Conservation (phyloP, 2,888 invertebrate species). For the Aleiodes leptofemur region DNA sequence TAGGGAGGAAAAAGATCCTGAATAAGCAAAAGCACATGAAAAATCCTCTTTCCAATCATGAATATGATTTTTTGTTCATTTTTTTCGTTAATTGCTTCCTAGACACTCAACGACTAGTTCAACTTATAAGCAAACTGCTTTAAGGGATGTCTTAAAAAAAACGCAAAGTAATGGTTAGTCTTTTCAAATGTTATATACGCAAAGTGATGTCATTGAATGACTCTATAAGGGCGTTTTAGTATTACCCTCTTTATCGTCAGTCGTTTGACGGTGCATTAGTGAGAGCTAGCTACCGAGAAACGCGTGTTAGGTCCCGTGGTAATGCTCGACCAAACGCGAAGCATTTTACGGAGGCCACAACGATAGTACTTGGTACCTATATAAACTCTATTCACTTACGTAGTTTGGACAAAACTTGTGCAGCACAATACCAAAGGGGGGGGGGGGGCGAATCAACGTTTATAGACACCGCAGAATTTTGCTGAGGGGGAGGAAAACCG, state of each 20-base stretch:
- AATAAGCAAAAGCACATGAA: too few relatives aligned
- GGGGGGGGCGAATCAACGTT: conserved; percentile 25
- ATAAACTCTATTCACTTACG: conserved; percentile 36
- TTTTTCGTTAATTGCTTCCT: too few relatives aligned
- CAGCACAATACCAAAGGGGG: conserved; percentile 3
- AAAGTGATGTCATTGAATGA: conserved; percentile 17
- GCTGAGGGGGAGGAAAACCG: conserved; percentile 17
- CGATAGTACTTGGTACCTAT: conserved; percentile 28
- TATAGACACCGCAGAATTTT: conserved; percentile 32
- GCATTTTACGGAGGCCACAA: conserved; percentile 35
- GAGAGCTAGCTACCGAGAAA: conserved; percentile 28
- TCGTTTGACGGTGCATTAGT: conserved; percentile 21
- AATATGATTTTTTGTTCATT: too few relatives aligned
- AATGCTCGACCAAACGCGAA: conserved; percentile 36
- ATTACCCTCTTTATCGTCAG: conserved; percentile 32
- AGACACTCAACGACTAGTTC: too few relatives aligned
- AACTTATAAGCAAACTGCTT: too few relatives aligned
- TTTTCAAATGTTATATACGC: conserved; percentile 16
- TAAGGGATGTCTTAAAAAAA: too few relatives aligned
- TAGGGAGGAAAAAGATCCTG: too few relatives aligned
- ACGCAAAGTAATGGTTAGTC: background rate
- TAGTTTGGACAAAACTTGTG: conserved; percentile 35
- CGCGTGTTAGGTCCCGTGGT: conserved; percentile 34
- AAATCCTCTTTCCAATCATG: too few relatives aligned
- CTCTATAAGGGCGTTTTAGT: conserved; percentile 25